A percentile compares a stretch with the other conserved stretches of the same genome.
These are phyloP conservation scores for Brachylomia viminalis DNA, from an alignment of 2,888 invertebrate genomes.

Conservation along the genomic window DNA sequence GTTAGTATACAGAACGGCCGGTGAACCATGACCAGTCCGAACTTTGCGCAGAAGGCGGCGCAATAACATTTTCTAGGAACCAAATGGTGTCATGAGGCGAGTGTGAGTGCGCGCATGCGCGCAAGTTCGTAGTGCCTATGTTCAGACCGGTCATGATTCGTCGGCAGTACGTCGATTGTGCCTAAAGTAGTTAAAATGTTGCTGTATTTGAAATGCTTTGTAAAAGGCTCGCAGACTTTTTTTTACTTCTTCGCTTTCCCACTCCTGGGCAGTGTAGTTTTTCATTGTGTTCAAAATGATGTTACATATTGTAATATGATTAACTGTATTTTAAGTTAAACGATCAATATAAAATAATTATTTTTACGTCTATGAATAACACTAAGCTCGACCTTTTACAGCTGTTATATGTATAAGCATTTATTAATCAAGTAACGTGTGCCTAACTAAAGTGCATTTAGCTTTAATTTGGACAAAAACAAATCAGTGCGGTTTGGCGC, in stretches of 20 bases:
- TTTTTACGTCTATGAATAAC: neutral
- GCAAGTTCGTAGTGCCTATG: neutral
- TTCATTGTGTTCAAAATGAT: conserved; percentile 15
- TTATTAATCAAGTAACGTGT: conserved; percentile 7
- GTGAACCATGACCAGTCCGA: neutral
- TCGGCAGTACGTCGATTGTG: conserved; percentile 10
- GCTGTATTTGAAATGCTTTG: conserved; percentile 12
- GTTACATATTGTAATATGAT: conserved; percentile 9
- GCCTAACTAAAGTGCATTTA: conserved; percentile 24
- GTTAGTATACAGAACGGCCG: neutral
- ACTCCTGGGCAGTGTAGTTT: neutral
- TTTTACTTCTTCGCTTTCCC: neutral
- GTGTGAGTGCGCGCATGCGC: neutral
- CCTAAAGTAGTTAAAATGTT: conserved; percentile 27
- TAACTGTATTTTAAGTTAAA: neutral
- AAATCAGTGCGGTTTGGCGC: neutral
- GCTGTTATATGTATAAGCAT: neutral
- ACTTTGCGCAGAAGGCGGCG: neutral
- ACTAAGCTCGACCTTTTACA: neutral
- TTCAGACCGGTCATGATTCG: neutral
- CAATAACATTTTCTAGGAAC: neutral
- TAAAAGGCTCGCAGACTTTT: neutral
- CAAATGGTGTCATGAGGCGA: neutral
- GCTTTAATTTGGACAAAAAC: conserved; percentile 35
- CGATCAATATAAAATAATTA: neutral